Conservation (phyloP, 2,888 invertebrate genomes). For the Diaphora mendica region DNA sequence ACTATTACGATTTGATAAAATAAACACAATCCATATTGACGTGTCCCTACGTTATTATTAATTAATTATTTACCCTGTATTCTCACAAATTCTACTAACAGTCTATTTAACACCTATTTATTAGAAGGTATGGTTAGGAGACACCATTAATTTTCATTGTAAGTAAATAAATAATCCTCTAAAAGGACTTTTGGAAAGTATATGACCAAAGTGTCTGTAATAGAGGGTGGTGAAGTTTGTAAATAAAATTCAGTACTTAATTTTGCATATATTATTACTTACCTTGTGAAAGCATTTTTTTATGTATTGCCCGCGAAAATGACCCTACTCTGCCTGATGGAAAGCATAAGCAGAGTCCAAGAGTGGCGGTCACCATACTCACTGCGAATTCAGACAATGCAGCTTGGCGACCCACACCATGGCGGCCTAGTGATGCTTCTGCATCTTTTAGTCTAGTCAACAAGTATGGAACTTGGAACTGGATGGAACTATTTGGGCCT, state of each 20-base stretch:
- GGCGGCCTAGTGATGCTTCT: too few relatives aligned
- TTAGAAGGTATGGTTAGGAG: constrained; percentile 1
- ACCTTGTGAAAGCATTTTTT: too few relatives aligned
- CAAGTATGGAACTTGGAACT: too few relatives aligned
- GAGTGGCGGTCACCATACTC: too few relatives aligned
- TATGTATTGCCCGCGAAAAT: too few relatives aligned
- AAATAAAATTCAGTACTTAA: not conserved
- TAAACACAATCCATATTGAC: constrained; percentile 16
- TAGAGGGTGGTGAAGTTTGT: not conserved
- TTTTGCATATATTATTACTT: too few relatives aligned
- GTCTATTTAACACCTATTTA: constrained; percentile 22
- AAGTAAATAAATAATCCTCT: constrained; percentile 1
- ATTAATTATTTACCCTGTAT: constrained; percentile 27
- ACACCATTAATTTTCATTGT: constrained; percentile 14
- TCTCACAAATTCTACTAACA: constrained; percentile 27
- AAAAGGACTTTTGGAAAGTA: not conserved
- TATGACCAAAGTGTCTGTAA: not conserved
- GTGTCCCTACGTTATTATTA: constrained; percentile 9
- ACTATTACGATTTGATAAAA: not conserved
- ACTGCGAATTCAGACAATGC: too few relatives aligned
- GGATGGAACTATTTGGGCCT: too few relatives aligned
- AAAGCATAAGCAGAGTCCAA: too few relatives aligned
- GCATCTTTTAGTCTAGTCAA: too few relatives aligned
- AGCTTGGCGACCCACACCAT: too few relatives aligned
- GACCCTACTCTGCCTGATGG: too few relatives aligned